A percentile compares a stretch with the other conserved stretches of the same genome.
Evolutionary conservation across 2,797 vertebrate genomes (phyloP).

Genomic region (Lerista edwardsae): DNA sequence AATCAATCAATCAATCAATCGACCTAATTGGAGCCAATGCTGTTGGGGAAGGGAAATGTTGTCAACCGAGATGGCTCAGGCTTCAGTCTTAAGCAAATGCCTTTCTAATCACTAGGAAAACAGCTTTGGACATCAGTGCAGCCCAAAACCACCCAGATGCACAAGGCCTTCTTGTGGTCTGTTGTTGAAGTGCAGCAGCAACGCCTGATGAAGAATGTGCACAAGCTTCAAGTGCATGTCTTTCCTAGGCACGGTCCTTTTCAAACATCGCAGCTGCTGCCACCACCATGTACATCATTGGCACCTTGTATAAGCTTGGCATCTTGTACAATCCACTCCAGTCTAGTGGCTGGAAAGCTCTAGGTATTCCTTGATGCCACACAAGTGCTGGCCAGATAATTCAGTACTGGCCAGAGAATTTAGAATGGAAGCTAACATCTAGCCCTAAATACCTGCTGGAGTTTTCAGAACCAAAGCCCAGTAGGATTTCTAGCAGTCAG

Average conservation of each 20-base stretch:
- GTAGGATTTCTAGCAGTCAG: neutral
- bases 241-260: too few relatives aligned
- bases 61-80: neutral
- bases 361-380: neutral
- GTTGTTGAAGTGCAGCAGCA: neutral
- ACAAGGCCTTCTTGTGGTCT: neutral
- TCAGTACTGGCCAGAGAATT: neutral
- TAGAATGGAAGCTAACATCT: neutral
- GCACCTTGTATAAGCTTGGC: neutral
- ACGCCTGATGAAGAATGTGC: neutral
- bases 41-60: neutral
- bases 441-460: neutral
- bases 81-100: too few relatives aligned
- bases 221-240: neutral
- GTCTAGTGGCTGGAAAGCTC: neutral
- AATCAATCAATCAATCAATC: too few relatives aligned
- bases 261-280: neutral
- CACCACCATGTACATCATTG: neutral
- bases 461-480: neutral
- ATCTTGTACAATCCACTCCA: neutral
- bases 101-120: neutral
- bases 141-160: neutral
- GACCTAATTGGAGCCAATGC: neutral
- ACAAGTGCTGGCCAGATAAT: too few relatives aligned
- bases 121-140: neutral